phyloP scores from a whole-genome alignment of 1,140 invertebrate genomes.

The Caenorhabditis brenneri region DNA sequence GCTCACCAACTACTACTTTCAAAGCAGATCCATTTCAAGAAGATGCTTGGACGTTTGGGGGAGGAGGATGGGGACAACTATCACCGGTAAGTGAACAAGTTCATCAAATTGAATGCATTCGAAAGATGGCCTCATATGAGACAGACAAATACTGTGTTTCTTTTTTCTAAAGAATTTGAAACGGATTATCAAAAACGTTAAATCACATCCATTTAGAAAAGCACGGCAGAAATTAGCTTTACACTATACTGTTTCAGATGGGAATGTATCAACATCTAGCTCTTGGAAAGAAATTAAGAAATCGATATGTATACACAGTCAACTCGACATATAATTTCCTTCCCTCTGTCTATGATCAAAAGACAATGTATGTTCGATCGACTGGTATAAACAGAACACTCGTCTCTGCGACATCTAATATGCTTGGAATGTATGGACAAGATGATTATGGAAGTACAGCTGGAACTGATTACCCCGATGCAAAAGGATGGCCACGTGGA shows the following conservation, averaged over 20 bases:
- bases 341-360: slow-evolving; percentile 1
- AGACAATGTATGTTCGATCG: slow-evolving; percentile 40
- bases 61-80: slow-evolving; percentile 50
- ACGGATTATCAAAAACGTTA: no score
- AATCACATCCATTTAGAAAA: not conserved
- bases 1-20: slow-evolving; percentile 51
- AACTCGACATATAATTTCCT: not conserved
- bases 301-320: not conserved
- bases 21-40: slow-evolving; percentile 44
- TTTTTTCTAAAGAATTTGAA: no score
- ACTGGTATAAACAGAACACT: slow-evolving; percentile 44
- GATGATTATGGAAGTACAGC: not conserved
- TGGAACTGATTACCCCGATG: slow-evolving; percentile 36
- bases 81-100: slow-evolving; percentile 26
- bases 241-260: no score
- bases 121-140: no score
- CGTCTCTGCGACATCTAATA: slow-evolving; percentile 43
- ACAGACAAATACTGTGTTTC: no score
- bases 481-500: slow-evolving; percentile 35
- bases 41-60: slow-evolving; percentile 48
- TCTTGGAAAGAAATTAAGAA: not conserved
- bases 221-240: no score
- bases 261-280: slow-evolving; percentile 31
- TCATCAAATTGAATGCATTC: no score
- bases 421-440: slow-evolving; percentile 48